Evolutionary conservation across 2,797 vertebrate species (phyloP).

Genomic region (Darevskia mixta): DNA sequence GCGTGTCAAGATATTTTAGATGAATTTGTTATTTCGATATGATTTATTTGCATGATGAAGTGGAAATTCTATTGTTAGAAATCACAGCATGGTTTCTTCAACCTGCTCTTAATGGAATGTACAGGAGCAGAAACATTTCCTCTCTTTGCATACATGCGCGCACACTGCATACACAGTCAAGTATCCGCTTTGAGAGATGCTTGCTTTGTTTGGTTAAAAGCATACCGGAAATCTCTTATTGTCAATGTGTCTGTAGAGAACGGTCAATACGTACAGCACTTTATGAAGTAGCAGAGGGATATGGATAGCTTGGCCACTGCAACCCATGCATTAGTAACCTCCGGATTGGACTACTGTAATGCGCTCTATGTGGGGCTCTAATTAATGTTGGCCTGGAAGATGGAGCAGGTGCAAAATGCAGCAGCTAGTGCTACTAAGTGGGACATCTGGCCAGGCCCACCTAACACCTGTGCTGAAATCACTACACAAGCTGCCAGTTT

Average conservation of each 20-base stretch:
- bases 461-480: no score
- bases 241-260: not conserved
- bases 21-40: not conserved
- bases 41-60: slow-evolving; percentile 17
- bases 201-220: not conserved
- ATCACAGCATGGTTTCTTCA: not conserved
- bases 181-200: not conserved
- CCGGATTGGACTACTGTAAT: no score
- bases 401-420: no score
- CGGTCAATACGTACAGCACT: not conserved
- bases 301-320: no score
- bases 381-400: no score
- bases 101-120: slow-evolving; percentile 6
- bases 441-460: no score
- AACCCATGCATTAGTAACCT: no score
- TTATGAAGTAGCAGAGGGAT: not conserved
- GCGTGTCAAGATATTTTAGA: not conserved
- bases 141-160: not conserved
- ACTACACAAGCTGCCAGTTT: no score
- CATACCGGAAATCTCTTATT: not conserved
- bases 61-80: slow-evolving; percentile 14
- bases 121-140: not conserved
- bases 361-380: no score
- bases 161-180: not conserved
- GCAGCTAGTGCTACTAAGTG: no score